A percentile compares a stretch with the other conserved stretches of the same genome.
phyloP scores from a whole-genome alignment of 1,140 invertebrate species.

The Plodia interpunctella region DNA sequence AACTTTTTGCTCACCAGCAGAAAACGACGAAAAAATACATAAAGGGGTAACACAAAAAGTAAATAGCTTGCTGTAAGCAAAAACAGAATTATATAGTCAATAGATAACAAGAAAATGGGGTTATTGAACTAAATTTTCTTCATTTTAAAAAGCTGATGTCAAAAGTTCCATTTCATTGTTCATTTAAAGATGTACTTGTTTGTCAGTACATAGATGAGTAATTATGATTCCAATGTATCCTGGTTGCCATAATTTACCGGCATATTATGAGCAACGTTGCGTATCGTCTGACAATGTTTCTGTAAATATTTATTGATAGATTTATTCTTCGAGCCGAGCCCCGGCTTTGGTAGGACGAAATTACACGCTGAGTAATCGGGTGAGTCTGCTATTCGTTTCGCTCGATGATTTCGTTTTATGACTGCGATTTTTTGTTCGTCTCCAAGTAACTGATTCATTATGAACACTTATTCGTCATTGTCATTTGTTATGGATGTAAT shows the following conservation, averaged over 20 bases:
- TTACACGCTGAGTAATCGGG: slow-evolving; percentile 63
- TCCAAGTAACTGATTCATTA: slow-evolving; percentile 35
- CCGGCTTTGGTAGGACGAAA: slow-evolving; percentile 44
- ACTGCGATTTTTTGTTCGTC: slow-evolving; percentile 38
- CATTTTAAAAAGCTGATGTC: too few species aligned
- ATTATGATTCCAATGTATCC: slow-evolving; percentile 41
- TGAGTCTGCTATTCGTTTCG: slow-evolving; percentile 45
- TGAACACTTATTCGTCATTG: slow-evolving; percentile 25
- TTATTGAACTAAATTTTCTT: too few species aligned
- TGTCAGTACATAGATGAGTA: slow-evolving; percentile 7
- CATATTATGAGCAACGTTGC: slow-evolving; percentile 55
- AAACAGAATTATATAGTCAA: too few species aligned
- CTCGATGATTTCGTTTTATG: slow-evolving; percentile 43
- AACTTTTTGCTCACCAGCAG: too few species aligned
- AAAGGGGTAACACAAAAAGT: slow-evolving; percentile 5
- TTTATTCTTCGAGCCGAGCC: slow-evolving; percentile 51
- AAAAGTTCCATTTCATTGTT: too few species aligned
- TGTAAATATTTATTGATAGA: slow-evolving; percentile 70
- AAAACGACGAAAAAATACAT: neutral
- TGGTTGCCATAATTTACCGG: slow-evolving; percentile 47
- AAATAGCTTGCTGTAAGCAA: neutral
- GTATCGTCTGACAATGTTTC: slow-evolving; percentile 55
- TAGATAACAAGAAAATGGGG: too few species aligned
- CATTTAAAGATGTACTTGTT: too few species aligned
- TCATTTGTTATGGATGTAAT: slow-evolving; percentile 23